phyloP scores from a whole-genome alignment of 2,888 invertebrate genomes.

The Molorchus minor region DNA sequence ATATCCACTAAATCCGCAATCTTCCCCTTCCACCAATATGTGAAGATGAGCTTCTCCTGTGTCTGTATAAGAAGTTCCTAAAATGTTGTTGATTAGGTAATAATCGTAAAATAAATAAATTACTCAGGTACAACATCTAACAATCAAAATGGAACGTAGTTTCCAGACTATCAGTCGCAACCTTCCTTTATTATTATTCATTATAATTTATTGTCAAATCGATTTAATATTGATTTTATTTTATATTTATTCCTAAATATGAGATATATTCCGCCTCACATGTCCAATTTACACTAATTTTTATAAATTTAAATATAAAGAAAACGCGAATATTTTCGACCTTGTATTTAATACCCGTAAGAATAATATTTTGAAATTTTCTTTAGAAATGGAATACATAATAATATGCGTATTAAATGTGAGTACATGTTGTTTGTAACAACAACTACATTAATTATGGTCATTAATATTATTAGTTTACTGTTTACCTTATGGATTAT shows the following conservation, averaged over 20 bases:
- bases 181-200: background rate
- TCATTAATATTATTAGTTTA: too few species aligned
- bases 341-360: too few species aligned
- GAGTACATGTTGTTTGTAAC: too few species aligned
- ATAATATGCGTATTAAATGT: too few species aligned
- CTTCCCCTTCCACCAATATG: constrained; percentile 42
- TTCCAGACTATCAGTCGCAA: background rate
- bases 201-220: background rate
- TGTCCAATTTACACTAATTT: constrained; percentile 6
- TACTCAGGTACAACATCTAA: background rate
- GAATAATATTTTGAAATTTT: background rate
- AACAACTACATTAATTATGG: too few species aligned
- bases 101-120: constrained; percentile 2
- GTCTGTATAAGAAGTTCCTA: constrained; percentile 17
- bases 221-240: background rate
- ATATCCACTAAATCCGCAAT: constrained; percentile 46
- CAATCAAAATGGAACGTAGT: background rate
- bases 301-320: background rate
- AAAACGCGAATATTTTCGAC: constrained; percentile 13
- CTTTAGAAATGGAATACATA: too few species aligned
- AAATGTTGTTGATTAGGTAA: constrained; percentile 17
- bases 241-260: background rate
- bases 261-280: background rate
- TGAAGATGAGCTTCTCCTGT: constrained; percentile 18
- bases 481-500: too few species aligned